Evolutionary conservation across 1,140 invertebrate species (phyloP).

Genomic region (Drosophila ohnishii): DNA sequence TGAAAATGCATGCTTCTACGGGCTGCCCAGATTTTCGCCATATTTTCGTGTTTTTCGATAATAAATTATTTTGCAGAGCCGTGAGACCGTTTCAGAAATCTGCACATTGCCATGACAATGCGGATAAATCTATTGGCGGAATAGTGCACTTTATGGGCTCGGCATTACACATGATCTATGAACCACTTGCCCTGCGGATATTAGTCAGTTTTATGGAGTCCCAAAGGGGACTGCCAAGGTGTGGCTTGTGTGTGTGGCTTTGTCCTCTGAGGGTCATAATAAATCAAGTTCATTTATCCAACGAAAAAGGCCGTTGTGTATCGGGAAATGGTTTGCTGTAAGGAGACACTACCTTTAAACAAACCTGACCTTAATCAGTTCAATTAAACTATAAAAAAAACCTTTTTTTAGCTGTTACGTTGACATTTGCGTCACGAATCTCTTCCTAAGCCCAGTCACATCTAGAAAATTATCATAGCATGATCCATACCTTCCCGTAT

Average conservation of each 20-base stretch:
- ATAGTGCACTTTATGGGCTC: constrained; percentile 6
- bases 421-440: constrained; percentile 5
- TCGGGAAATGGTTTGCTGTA: background rate
- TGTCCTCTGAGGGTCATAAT: background rate
- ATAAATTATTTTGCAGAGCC: constrained; percentile 50
- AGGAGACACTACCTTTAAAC: background rate
- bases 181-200: background rate
- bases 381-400: too few relatives aligned
- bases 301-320: background rate
- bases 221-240: background rate
- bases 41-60: background rate
- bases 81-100: constrained; percentile 11
- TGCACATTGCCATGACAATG: constrained; percentile 48
- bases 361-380: background rate
- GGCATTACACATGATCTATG: constrained; percentile 9
- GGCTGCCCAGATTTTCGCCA: background rate
- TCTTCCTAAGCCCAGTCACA: background rate
- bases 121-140: constrained; percentile 29
- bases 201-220: constrained; percentile 17
- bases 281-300: constrained; percentile 1
- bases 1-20: constrained; percentile 1
- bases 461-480: constrained; percentile 20
- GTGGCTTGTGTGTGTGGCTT: background rate
- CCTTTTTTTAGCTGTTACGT: background rate
- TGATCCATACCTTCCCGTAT: constrained; percentile 5